These are phyloP conservation scores for Drosophila putrida DNA, from an alignment of 2,888 invertebrate genomes.

Conservation along the genomic window DNA sequence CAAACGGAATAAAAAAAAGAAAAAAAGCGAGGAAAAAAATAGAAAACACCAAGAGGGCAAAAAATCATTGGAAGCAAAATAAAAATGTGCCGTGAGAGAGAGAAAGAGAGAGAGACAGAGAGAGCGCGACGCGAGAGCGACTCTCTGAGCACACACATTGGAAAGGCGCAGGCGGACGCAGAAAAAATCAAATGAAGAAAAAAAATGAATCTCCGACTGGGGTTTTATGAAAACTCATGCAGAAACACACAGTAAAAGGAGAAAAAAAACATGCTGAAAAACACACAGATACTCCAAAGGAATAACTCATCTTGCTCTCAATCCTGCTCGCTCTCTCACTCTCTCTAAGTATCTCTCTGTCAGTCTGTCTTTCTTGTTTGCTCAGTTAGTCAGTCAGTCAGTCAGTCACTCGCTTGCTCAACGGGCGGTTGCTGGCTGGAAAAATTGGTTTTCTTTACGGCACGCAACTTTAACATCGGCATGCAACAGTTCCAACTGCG, in stretches of 20 bases:
- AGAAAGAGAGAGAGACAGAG: slow-evolving; percentile 14
- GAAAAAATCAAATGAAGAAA: slow-evolving; percentile 42
- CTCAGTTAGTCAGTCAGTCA: slow-evolving; percentile 18
- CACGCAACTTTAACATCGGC: slow-evolving; percentile 44
- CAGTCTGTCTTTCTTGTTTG: slow-evolving; percentile 5
- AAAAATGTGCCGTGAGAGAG: slow-evolving; percentile 59
- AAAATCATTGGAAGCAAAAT: slow-evolving; percentile 59
- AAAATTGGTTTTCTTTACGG: slow-evolving; percentile 53
- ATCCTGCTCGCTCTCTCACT: slow-evolving; percentile 8
- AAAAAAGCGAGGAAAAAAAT: slow-evolving; percentile 24
- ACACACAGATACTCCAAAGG: slow-evolving; percentile 45
- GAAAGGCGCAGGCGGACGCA: slow-evolving; percentile 63
- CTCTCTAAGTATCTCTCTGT: slow-evolving; percentile 12
- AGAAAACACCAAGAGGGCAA: slow-evolving; percentile 41
- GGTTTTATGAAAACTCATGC: slow-evolving; percentile 42
- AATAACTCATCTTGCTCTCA: slow-evolving; percentile 46
- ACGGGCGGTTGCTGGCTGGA: slow-evolving; percentile 65
- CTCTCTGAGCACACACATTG: slow-evolving; percentile 47
- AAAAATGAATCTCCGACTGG: slow-evolving; percentile 29
- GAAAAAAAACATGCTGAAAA: slow-evolving; percentile 14
- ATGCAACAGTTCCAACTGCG: slow-evolving; percentile 71
- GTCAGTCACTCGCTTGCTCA: slow-evolving; percentile 16
- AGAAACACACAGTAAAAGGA: slow-evolving; percentile 8
- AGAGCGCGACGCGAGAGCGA: slow-evolving; percentile 45
- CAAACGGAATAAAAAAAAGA: slow-evolving; percentile 45